Evolutionary conservation across 2,113 vertebrate genomes (phyloP), one percentile per base, ranked within the genome.

Genomic region (Platichthys flesus): DNA sequence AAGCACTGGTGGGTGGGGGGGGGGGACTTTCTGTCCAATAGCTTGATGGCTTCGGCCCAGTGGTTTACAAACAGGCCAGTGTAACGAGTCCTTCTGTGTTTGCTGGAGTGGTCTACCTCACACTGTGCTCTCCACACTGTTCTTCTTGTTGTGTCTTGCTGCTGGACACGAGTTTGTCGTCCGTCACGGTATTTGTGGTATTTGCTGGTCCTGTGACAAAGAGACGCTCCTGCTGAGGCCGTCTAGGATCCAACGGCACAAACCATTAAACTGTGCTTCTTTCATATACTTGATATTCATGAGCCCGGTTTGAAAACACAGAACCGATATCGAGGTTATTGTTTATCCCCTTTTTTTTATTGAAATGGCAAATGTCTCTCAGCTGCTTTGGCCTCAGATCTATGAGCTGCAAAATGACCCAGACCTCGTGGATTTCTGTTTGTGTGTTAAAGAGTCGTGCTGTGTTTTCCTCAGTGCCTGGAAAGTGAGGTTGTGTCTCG

Each of bases 31-130:
- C 40, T 86, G 62, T 77, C 49, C 3, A 26, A 58, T 66, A 75
- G 72, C 58, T 79, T 67, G 60, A 74, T 1, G 26, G 74, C 85
- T 68, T 55, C 3, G 28, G 71, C 31, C 71, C 79, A 57, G 60
- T 74, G 66, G 73, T 80, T 85, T 73, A 73, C 77, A 64, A 75
- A 75, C 67, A 61, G 62, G 71, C 81, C 70, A 47, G 47, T 16
- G 71, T 65, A 57, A 69, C 66, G 0, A 40, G 69, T 21, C 64
- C 49, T 28, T 35, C 51, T 57, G 71, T 78, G 81, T 66, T 47
- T 0, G 69, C 69, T 68, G 16, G 79, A 67, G 67, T 20, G 82
- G 60, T 86, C 86, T 90, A 90, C 90, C 89, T 92, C 89, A 85
- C 65, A 69, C 73, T 70, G 75, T 63, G 57, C 71, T 62, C 74